Conservation (phyloP, 2,888 invertebrate species). For the Parnassius glacialis region DNA sequence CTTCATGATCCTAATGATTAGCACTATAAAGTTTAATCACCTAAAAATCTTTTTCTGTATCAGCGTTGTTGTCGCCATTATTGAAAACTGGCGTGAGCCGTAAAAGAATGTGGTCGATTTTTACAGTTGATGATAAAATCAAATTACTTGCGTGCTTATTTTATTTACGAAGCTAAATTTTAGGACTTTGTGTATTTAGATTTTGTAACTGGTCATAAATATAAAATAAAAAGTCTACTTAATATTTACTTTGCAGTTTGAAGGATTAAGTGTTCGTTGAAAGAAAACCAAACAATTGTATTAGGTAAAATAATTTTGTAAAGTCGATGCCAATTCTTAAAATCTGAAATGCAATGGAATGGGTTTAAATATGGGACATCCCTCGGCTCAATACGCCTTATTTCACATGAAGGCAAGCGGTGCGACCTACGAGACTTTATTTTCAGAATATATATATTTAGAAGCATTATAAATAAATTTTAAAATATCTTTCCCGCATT, state of each 20-base stretch:
- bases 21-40: neutral
- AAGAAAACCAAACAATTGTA: too few species aligned
- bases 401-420: constrained; percentile 19
- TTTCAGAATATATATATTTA: constrained; percentile 23
- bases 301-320: too few species aligned
- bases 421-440: constrained; percentile 21
- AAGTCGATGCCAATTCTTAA: too few species aligned
- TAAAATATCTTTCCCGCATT: constrained; percentile 4
- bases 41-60: constrained; percentile 3
- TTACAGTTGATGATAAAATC: constrained; percentile 26
- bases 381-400: constrained; percentile 20
- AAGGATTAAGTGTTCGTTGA: too few species aligned
- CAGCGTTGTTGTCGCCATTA: neutral
- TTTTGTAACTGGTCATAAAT: constrained; percentile 8
- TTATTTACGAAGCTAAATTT: constrained; percentile 23
- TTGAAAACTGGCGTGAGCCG: constrained; percentile 13
- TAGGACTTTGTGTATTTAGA: constrained; percentile 23
- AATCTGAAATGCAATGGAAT: neutral
- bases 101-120: constrained; percentile 20
- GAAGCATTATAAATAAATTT: constrained; percentile 16
- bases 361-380: constrained; percentile 19
- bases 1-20: too few species aligned
- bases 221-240: neutral
- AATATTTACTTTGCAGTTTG: too few species aligned
- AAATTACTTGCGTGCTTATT: constrained; percentile 28